These are phyloP conservation scores for Strix uralensis DNA, from an alignment of 2,113 vertebrate species.

Conservation along the genomic window DNA sequence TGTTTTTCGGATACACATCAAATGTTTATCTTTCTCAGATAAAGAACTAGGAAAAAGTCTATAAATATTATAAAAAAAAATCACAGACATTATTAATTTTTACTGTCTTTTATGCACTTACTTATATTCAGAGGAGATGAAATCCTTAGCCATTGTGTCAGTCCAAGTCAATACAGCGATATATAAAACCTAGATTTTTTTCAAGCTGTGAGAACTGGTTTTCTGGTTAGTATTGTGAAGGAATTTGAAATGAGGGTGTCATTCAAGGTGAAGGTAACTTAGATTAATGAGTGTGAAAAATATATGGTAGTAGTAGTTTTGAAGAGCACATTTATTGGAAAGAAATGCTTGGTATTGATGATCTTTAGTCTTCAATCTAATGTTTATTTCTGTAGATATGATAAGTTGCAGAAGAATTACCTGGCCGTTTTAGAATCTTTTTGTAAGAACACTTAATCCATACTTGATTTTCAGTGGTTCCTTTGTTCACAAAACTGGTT, in stretches of 20 bases:
- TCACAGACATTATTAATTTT: neutral
- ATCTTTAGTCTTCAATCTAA: neutral
- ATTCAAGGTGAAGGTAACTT: neutral
- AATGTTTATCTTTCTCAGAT: neutral
- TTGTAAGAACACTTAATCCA: fast-evolving
- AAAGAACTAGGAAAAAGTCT: neutral
- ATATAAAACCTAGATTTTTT: neutral
- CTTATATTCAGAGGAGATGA: neutral
- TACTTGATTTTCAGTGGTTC: neutral
- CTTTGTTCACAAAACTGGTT: neutral
- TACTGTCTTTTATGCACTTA: neutral
- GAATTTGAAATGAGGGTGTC: neutral
- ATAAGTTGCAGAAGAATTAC: neutral
- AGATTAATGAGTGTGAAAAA: neutral
- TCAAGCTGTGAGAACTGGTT: neutral
- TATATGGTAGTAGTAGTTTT: neutral
- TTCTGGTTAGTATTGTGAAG: neutral
- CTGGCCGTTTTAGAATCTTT: neutral
- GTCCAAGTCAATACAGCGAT: neutral
- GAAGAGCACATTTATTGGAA: neutral
- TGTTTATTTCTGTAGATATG: neutral
- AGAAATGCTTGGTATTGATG: neutral
- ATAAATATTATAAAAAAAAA: neutral
- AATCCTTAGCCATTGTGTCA: neutral
- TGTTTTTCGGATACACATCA: neutral